These are phyloP conservation scores for Falcunculus frontatus DNA, from an alignment of 2,113 vertebrate genomes.

Conservation along the genomic window DNA sequence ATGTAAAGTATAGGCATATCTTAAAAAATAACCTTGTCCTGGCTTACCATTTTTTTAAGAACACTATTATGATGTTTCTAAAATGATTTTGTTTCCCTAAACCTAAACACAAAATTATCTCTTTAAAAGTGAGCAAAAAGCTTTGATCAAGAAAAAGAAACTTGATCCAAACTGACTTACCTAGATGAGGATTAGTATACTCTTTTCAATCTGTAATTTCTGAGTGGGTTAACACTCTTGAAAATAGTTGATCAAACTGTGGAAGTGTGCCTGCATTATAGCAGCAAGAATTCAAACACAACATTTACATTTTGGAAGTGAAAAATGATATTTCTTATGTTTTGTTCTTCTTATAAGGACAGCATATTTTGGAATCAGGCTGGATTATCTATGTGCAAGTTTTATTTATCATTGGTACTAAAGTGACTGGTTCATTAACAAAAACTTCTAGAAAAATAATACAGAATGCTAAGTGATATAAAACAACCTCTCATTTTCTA, in stretches of 20 bases:
- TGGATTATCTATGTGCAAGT: neutral
- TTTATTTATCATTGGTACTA: neutral
- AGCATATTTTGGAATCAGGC: neutral
- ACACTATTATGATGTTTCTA: neutral
- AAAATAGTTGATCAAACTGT: neutral
- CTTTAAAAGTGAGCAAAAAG: neutral
- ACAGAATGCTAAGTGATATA: conserved; percentile 21
- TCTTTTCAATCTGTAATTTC: neutral
- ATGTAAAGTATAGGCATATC: neutral
- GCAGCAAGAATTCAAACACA: neutral
- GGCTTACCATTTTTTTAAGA: neutral
- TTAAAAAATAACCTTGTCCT: neutral
- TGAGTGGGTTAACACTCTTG: neutral
- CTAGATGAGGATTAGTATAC: neutral
- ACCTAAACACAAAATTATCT: neutral
- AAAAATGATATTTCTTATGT: neutral
- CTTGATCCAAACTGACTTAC: neutral
- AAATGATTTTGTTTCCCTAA: neutral
- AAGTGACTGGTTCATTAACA: neutral
- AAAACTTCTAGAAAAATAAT: neutral
- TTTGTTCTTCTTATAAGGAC: neutral
- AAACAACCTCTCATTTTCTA: conserved; percentile 24
- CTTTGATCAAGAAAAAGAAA: neutral
- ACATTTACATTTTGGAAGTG: neutral
- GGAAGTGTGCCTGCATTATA: neutral